Conservation (phyloP, 2,113 vertebrate species). For the Prochilodus magdalenae region DNA sequence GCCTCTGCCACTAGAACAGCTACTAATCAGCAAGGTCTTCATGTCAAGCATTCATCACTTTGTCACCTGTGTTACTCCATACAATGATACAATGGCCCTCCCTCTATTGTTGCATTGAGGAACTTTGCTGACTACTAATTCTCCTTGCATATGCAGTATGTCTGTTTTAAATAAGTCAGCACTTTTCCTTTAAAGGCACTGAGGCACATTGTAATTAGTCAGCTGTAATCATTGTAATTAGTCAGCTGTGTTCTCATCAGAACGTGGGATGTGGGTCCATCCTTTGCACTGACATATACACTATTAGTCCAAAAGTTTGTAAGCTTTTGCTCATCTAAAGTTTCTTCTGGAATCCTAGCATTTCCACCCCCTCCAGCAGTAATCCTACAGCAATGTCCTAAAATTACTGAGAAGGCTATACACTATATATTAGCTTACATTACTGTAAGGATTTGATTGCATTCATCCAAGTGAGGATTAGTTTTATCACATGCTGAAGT, state of each 20-base stretch:
- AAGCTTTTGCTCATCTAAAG: neutral
- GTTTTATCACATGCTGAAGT: too few species aligned
- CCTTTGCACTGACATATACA: neutral
- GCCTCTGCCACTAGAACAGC: neutral
- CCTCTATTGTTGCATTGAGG: neutral
- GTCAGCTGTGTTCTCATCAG: neutral
- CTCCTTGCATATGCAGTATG: conserved; percentile 1
- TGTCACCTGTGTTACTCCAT: neutral
- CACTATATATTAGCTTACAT: too few species aligned
- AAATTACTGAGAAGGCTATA: too few species aligned
- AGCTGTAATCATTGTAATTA: conserved; percentile 7
- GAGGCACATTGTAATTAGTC: conserved; percentile 25
- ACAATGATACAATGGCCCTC: conserved; percentile 8
- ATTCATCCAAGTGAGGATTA: too few species aligned
- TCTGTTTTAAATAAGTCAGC: conserved; percentile 31
- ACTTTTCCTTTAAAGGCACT: conserved; percentile 10
- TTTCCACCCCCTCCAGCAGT: too few species aligned
- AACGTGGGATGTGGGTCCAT: conserved; percentile 1
- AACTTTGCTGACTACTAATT: conserved; percentile 22
- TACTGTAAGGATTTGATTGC: too few species aligned
- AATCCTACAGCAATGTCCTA: too few species aligned
- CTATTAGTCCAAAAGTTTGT: neutral
- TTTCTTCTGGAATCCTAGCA: too few species aligned
- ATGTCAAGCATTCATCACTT: conserved; percentile 15
- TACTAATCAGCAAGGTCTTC: neutral